These are phyloP conservation scores for Gisinianus flammeolus DNA, from an alignment of 2,888 invertebrate genomes.

Conservation along the genomic window DNA sequence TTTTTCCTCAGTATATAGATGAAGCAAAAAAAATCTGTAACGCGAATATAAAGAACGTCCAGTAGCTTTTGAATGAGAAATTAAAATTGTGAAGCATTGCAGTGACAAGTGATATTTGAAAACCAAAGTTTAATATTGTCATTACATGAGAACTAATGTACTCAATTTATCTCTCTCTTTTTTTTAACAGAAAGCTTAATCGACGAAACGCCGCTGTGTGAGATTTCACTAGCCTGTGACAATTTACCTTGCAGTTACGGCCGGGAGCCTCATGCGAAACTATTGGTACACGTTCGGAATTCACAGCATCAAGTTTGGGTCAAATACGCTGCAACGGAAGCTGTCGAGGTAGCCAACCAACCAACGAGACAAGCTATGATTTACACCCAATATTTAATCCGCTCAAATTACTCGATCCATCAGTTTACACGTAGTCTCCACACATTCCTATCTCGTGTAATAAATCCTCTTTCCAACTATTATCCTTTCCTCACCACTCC, in stretches of 20 bases:
- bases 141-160: too few species aligned
- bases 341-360: conserved; percentile 78
- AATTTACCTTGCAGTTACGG: conserved; percentile 85
- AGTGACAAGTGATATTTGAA: too few species aligned
- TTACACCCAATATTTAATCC: conserved; percentile 38
- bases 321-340: conserved; percentile 85
- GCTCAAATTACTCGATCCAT: conserved; percentile 37
- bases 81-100: neutral
- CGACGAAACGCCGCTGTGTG: conserved; percentile 79
- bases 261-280: conserved; percentile 80
- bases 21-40: too few species aligned
- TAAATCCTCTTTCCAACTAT: conserved; percentile 12
- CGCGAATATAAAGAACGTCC: too few species aligned
- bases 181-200: neutral
- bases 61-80: neutral
- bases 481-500: neutral
- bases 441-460: conserved; percentile 17
- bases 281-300: conserved; percentile 63
- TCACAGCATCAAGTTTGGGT: conserved; percentile 69
- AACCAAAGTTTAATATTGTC: too few species aligned
- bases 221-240: conserved; percentile 86
- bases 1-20: neutral
- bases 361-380: conserved; percentile 26
- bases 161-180: too few species aligned
- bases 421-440: conserved; percentile 17